Evolutionary conservation across 1,140 invertebrate species (phyloP).

Genomic region (Dysdera silvatica): DNA sequence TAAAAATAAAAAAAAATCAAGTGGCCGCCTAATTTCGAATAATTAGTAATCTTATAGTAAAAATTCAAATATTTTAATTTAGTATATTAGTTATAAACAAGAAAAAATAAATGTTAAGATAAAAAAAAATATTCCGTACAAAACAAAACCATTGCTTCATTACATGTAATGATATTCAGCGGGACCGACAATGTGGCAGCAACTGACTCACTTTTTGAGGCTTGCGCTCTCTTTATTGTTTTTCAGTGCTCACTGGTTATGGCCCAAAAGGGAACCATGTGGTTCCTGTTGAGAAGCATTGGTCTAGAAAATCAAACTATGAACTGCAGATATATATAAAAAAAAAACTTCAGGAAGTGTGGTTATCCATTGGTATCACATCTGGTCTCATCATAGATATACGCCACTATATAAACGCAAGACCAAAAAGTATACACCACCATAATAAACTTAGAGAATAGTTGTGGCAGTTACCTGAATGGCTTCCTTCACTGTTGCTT

Average conservation of each 20-base stretch:
- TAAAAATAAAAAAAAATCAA: too few relatives aligned
- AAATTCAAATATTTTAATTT: too few relatives aligned
- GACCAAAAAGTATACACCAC: not conserved
- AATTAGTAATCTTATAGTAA: too few relatives aligned
- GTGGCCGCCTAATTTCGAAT: too few relatives aligned
- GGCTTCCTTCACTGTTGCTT: slow-evolving; percentile 58
- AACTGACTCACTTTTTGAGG: too few relatives aligned
- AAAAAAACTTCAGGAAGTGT: not conserved
- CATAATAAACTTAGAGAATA: slow-evolving; percentile 2
- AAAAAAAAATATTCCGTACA: not conserved
- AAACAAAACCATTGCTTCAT: too few relatives aligned
- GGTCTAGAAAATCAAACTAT: not conserved
- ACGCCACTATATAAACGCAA: not conserved
- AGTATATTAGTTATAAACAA: too few relatives aligned
- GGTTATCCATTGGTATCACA: not conserved
- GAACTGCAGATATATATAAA: not conserved
- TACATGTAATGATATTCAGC: too few relatives aligned
- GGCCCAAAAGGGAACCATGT: too few relatives aligned
- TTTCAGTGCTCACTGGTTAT: too few relatives aligned
- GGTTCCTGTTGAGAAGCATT: not conserved
- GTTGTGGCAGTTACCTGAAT: slow-evolving; percentile 42
- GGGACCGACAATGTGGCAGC: too few relatives aligned
- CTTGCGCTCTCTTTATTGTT: too few relatives aligned
- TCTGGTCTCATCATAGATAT: not conserved
- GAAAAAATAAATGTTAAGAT: not conserved